Conservation (phyloP, 2,113 vertebrate genomes). For the Vidua chalybeata region DNA sequence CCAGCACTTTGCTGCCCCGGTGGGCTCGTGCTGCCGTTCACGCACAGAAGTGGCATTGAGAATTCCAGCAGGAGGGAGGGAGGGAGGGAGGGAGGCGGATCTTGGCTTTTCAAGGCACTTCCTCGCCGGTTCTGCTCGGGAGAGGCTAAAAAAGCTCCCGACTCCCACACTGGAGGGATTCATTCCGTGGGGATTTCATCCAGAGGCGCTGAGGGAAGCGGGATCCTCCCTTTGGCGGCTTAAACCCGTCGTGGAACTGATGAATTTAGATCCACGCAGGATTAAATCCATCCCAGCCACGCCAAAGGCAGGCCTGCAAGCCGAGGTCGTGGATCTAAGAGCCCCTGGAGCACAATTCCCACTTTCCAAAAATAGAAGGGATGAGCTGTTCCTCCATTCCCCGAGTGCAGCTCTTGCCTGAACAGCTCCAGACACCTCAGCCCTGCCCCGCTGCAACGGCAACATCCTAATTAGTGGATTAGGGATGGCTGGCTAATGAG, state of each 20-base stretch:
- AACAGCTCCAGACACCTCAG: not conserved
- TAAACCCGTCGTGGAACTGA: accelerated
- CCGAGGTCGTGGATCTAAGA: not conserved
- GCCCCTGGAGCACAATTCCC: not conserved
- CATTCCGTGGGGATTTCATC: not conserved
- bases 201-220: not conserved
- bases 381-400: not conserved
- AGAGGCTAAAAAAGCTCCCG: not conserved
- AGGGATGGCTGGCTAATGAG: not conserved
- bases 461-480: not conserved
- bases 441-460: not conserved
- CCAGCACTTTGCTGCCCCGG: not conserved
- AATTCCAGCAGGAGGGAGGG: not conserved
- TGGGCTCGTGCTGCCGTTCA: not conserved
- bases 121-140: not conserved
- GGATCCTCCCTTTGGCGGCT: not conserved
- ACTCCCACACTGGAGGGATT: not conserved
- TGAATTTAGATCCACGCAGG: not conserved
- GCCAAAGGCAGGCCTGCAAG: not conserved
- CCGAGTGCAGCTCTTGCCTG: not conserved
- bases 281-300: not conserved
- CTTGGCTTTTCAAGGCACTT: constrained; percentile 16
- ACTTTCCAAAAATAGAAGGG: not conserved
- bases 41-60: constrained; percentile 16
- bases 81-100: not conserved